These are phyloP conservation scores for Eugnorisma glareosa DNA, from an alignment of 2,888 invertebrate genomes.

Conservation along the genomic window DNA sequence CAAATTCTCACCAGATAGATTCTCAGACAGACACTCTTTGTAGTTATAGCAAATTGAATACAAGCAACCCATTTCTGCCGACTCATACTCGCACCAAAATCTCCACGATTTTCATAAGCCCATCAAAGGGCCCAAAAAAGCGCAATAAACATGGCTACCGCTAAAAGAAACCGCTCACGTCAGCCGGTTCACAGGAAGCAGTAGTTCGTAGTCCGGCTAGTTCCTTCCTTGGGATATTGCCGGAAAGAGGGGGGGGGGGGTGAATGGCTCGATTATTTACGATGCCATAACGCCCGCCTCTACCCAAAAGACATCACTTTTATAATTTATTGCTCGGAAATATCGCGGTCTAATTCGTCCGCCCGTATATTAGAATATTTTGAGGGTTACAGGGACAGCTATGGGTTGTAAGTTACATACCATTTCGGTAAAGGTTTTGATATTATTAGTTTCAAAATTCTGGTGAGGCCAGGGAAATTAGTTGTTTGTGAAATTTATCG, in stretches of 20 bases:
- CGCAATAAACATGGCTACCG: constrained; percentile 52
- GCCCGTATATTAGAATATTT: constrained; percentile 80
- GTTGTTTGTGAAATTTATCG: not conserved
- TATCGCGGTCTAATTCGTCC: constrained; percentile 84
- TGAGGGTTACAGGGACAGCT: constrained; percentile 40
- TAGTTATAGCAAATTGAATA: not conserved
- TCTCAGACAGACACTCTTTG: too few species aligned
- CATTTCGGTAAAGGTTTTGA: constrained; percentile 9
- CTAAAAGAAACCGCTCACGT: constrained; percentile 57
- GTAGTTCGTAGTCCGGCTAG: constrained; percentile 72
- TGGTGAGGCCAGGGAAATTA: not conserved
- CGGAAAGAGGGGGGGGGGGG: constrained; percentile 42
- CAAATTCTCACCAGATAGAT: not conserved
- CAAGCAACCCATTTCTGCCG: not conserved
- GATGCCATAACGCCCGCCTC: constrained; percentile 68
- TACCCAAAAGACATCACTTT: constrained; percentile 82
- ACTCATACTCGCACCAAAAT: not conserved
- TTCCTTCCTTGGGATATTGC: constrained; percentile 79
- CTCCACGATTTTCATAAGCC: constrained; percentile 40
- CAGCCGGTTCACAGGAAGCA: constrained; percentile 69
- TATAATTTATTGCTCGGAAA: constrained; percentile 85
- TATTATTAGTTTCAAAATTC: not conserved
- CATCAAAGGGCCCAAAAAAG: constrained; percentile 26
- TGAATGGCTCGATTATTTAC: constrained; percentile 62
- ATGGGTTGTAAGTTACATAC: constrained; percentile 27